Percentiles rank a stretch among this genome's conserved stretches.
These are phyloP conservation scores for Pteronotus mesoamericanus DNA, from an alignment of 2,797 vertebrate genomes.

Conservation along the genomic window DNA sequence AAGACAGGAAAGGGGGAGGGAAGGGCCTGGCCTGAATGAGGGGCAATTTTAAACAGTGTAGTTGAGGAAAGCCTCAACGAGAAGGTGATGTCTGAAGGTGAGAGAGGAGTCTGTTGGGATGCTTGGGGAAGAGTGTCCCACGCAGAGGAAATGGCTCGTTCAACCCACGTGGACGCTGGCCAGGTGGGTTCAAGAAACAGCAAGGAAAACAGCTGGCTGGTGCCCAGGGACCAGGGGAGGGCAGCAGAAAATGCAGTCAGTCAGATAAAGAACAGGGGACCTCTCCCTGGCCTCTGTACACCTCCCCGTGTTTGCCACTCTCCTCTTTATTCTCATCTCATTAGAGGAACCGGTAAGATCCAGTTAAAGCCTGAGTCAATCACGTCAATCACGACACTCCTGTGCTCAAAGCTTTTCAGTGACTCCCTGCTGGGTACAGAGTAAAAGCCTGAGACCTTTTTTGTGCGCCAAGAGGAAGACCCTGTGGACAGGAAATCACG, in stretches of 20 bases:
- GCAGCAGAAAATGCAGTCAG: no score
- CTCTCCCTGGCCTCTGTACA: background rate
- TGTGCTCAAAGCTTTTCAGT: background rate
- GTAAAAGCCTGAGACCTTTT: background rate
- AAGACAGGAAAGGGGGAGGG: background rate
- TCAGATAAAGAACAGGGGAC: background rate
- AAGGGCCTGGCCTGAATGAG: background rate
- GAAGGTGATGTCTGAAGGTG: no score
- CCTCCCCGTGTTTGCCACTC: no score
- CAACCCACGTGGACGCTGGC: background rate
- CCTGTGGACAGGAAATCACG: accelerated
- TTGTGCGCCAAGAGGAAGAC: background rate
- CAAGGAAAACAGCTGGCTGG: background rate
- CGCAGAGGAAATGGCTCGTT: background rate
- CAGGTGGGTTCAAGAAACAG: background rate
- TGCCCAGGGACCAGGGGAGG: background rate
- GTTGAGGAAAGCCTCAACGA: background rate
- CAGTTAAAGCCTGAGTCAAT: background rate
- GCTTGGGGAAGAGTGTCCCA: background rate
- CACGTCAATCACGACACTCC: background rate
- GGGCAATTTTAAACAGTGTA: background rate
- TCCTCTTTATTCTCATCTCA: background rate
- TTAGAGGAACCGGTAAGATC: background rate
- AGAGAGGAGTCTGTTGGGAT: background rate
- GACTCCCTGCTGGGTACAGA: background rate